Base-by-base conservation (phyloP, 2,888 invertebrate genomes). In the Polia nebulosa region DNA sequence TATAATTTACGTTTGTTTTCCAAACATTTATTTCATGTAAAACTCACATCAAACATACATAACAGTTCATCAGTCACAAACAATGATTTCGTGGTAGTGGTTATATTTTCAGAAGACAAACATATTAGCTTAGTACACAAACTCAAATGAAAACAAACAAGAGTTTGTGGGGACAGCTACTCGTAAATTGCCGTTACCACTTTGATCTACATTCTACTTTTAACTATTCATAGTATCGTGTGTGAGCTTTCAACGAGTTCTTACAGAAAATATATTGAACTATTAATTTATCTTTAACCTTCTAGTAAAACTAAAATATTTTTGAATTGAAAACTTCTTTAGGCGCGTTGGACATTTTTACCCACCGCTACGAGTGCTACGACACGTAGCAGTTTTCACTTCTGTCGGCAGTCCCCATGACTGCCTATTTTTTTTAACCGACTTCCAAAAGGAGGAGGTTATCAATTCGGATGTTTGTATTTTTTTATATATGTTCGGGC, bases 41-140 rank as follows among this genome's bases (percentile, higher is more conserved):
- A 61, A 72, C 27, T 36, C 27, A 17, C 3, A 25, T 51, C 29
- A 27, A 59, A 57, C 20, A 34, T 47, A 51, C 20, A 51, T 1
- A 29, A 3, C 17, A 41, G 7, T 36, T 15, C 15, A 29, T 20
- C 11, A 41, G n/a, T 32, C n/a, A 55, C n/a, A 36, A 73, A 67
- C 66, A 44, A 39, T 41, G 39, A 62, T 62, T 66, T 60, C 32
- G n/a, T 71, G n/a, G 52, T 53, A n/a, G 22, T 11, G 51, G 25
- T 49, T 56, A 72, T 60, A 71, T 66, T 66, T 76, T 66, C 39
- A 77, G 59, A 72, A 53, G 25, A 59, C 78, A 68, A 72, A 81
- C 73, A 61, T 70, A 71, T 69, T 74, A 64, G 47, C 36, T 67
- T 17, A 3, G 51, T 49, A 73, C 53, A 78, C 69, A 63, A 63